These are phyloP conservation scores for Hydrotaea cyrtoneurina DNA, from an alignment of 2,888 invertebrate genomes.

Conservation along the genomic window DNA sequence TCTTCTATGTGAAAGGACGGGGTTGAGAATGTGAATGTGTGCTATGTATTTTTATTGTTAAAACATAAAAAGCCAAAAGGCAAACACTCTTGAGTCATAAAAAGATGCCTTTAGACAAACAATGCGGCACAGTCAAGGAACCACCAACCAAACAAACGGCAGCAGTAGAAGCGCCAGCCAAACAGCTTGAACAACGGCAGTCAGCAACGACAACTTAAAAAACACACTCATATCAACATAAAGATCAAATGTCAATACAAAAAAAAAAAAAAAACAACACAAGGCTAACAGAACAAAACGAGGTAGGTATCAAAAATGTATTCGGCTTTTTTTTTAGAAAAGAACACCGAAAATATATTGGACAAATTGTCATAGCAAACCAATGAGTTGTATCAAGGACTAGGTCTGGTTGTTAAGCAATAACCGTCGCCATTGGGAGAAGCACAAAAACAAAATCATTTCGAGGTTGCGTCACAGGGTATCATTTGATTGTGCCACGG, in stretches of 20 bases:
- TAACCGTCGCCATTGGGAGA: too few relatives aligned
- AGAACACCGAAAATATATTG: too few relatives aligned
- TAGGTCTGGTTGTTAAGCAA: too few relatives aligned
- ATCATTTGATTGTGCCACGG: too few relatives aligned
- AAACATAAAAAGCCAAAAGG: slow-evolving; percentile 80
- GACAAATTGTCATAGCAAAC: too few relatives aligned
- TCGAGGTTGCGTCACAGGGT: too few relatives aligned
- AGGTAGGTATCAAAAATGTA: neutral
- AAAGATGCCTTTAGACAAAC: slow-evolving; percentile 79
- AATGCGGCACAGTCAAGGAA: slow-evolving; percentile 69
- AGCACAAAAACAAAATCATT: too few relatives aligned
- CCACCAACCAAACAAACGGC: slow-evolving; percentile 28
- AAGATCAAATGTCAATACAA: slow-evolving; percentile 80
- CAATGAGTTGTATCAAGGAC: too few relatives aligned
- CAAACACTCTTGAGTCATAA: slow-evolving; percentile 81
- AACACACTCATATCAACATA: slow-evolving; percentile 72
- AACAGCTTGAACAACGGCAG: slow-evolving; percentile 39
- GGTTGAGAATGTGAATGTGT: slow-evolving; percentile 27
- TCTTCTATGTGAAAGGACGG: neutral
- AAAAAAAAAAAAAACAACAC: slow-evolving; percentile 46
- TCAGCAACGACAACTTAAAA: slow-evolving; percentile 45
- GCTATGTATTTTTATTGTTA: slow-evolving; percentile 78
- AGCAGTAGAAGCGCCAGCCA: slow-evolving; percentile 34
- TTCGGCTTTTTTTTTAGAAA: too few relatives aligned
- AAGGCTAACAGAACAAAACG: neutral